Evolutionary conservation across 2,113 vertebrate genomes (phyloP).

Genomic region (Scytalopus superciliaris): DNA sequence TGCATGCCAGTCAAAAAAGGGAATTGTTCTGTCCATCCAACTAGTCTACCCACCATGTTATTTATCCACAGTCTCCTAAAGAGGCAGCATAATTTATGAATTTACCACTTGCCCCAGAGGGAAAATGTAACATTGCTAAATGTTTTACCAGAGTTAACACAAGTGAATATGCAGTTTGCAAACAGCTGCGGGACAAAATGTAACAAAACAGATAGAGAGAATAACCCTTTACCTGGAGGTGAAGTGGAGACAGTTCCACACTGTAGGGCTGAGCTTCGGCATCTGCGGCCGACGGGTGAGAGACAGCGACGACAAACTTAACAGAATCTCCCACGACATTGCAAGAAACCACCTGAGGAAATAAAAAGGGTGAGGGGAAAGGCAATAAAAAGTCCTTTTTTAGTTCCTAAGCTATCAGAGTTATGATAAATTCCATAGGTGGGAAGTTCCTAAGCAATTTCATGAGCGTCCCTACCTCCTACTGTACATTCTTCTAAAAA

Average conservation of each 20-base stretch:
- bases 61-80: not conserved
- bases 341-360: slow-evolving; percentile 82
- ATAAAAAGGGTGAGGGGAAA: not conserved
- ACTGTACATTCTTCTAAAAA: not conserved
- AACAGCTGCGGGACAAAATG: rapidly evolving
- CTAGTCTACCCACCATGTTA: not conserved
- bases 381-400: not conserved
- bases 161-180: not conserved
- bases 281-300: not conserved
- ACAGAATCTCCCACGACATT: slow-evolving; percentile 80
- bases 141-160: rapidly evolving
- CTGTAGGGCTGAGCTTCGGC: slow-evolving; percentile 68
- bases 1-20: not conserved
- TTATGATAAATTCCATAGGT: not conserved
- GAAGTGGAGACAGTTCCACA: slow-evolving; percentile 80
- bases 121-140: not conserved
- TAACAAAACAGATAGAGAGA: not conserved
- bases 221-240: slow-evolving; percentile 82
- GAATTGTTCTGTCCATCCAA: not conserved
- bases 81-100: not conserved
- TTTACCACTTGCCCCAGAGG: not conserved
- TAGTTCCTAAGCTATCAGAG: not conserved
- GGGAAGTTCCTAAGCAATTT: not conserved
- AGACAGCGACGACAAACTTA: slow-evolving; percentile 77
- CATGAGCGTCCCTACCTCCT: not conserved